Base-by-base conservation (phyloP, 2,113 vertebrate species). In the Ancistrus triradiatus region DNA sequence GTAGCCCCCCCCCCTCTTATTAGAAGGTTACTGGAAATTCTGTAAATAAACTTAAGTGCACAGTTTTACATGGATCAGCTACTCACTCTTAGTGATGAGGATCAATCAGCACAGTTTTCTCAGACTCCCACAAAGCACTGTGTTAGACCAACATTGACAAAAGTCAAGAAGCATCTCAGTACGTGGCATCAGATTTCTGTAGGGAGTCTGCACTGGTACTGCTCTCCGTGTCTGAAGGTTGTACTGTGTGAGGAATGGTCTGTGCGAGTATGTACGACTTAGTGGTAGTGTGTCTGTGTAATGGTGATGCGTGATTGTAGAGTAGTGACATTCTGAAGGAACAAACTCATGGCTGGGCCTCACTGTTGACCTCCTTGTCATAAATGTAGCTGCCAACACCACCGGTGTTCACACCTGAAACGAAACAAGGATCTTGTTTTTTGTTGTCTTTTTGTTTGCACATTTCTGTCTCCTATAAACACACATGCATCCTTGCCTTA, bases 301-400 rank as follows among this genome's bases (percentile, higher is more conserved):
- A 25, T 69, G 31, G 48, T 48, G 59, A 42, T 25, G 7, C 31
- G 48, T n/a, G 50, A 33, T 24, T 47, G 24, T 28, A 35, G 28
- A 25, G 42, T 17, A 48, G 42, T 7, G 28, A 14, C 5, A 15
- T 15, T 15, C 33, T 18, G 38, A 47, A 17, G 56, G 19, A 1
- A 8, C 9, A 2, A 33, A 43, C 78, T 91, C 91, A 96, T 60
- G 91, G 93, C 83, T 95, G 91, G 64, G 87, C 86, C 78, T 91
- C 92, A 0, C 83, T 84, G 66, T 90, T 92, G 0, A 90, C 87
- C 69, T 95, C 92, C 87, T 91, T 93, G 50, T 98, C 93, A 0
- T 98, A 98, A 86, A 98, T 89, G 88, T 98, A 99, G 84, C 96
- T 98, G 73, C 95, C 96, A 66, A 98, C 95, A 0, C 91, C 94